Conservation (phyloP, 2,888 invertebrate genomes). For the Slavum lentiscoides region DNA sequence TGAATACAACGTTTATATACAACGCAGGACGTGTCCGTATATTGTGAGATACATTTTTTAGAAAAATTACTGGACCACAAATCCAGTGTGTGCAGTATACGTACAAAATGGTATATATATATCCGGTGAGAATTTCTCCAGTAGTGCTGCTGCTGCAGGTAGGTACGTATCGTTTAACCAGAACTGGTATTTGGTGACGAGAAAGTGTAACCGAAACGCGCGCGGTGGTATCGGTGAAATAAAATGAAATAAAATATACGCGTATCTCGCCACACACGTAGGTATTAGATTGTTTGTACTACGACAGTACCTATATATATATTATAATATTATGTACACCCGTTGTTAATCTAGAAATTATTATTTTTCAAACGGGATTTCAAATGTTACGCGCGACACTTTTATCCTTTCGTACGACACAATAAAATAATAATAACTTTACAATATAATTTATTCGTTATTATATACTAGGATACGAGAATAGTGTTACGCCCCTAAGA, state of each 20-base stretch:
- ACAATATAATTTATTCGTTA: too few relatives aligned
- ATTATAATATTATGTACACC: too few relatives aligned
- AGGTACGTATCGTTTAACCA: conserved; percentile 22
- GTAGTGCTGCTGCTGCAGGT: neutral
- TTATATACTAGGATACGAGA: too few relatives aligned
- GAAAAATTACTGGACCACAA: too few relatives aligned
- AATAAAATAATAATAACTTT: neutral
- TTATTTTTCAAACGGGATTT: conserved; percentile 21
- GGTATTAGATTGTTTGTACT: too few relatives aligned
- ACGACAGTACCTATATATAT: too few relatives aligned
- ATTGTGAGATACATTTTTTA: too few relatives aligned
- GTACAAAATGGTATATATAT: neutral
- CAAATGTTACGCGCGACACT: conserved; percentile 25
- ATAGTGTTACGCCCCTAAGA: conserved; percentile 1
- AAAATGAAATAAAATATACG: conserved; percentile 19
- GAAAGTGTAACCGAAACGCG: conserved; percentile 46
- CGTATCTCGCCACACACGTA: neutral
- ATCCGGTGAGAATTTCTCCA: conserved; percentile 32
- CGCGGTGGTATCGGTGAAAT: conserved; percentile 20
- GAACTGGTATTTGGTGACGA: conserved; percentile 45
- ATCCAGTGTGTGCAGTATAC: too few relatives aligned
- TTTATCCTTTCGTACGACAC: neutral
- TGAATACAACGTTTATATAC: too few relatives aligned
- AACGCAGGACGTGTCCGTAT: too few relatives aligned
- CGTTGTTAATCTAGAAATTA: conserved; percentile 33